phyloP scores from a whole-genome alignment of 2,113 vertebrate species.

The Pygoscelis antarcticus region DNA sequence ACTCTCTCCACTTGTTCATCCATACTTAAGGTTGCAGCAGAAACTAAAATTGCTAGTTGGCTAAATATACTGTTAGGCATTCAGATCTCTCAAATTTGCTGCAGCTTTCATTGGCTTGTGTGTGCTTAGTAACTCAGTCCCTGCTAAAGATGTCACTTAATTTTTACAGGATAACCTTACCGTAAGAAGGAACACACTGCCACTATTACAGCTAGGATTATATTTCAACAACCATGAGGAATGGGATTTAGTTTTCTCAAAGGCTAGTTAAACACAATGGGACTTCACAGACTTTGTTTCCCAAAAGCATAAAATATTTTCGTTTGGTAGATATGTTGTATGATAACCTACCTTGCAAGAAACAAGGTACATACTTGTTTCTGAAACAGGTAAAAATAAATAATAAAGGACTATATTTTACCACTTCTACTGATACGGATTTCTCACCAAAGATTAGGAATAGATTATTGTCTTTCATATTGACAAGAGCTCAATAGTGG shows the following conservation, averaged over 20 bases:
- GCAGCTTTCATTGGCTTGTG: not conserved
- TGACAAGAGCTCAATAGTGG: not conserved
- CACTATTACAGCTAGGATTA: not conserved
- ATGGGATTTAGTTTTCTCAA: not conserved
- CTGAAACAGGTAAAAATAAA: not conserved
- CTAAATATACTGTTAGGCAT: not conserved
- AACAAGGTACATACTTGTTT: not conserved
- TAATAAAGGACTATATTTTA: not conserved
- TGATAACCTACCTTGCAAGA: not conserved
- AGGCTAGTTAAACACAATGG: not conserved
- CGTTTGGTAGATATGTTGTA: not conserved
- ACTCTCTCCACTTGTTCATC: not conserved
- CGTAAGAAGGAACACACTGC: not conserved
- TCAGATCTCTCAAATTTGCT: not conserved
- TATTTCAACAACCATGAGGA: not conserved
- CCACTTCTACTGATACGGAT: not conserved
- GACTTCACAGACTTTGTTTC: not conserved
- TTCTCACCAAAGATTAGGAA: not conserved
- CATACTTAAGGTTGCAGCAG: not conserved
- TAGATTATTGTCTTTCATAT: not conserved
- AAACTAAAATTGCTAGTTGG: not conserved
- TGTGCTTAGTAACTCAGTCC: not conserved
- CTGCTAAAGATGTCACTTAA: not conserved
- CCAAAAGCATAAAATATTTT: not conserved
- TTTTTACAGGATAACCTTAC: not conserved